phyloP scores from a whole-genome alignment of 2,797 vertebrate genomes.

The Periparus ater region DNA sequence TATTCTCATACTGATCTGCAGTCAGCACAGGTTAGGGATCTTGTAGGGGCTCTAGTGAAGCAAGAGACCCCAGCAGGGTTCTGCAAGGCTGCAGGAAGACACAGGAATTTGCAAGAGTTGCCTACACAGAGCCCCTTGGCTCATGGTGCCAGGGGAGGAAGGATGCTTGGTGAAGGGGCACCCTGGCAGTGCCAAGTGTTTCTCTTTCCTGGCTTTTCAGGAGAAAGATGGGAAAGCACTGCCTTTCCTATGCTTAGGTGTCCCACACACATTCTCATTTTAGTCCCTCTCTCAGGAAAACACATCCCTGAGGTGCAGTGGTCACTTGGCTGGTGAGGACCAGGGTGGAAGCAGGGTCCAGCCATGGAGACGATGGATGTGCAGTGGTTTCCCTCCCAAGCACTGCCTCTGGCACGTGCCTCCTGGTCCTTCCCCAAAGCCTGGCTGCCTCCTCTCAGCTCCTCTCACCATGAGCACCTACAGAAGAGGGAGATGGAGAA shows the following conservation, averaged over 20 bases:
- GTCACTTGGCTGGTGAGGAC: neutral
- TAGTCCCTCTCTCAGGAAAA: neutral
- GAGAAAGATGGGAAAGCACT: neutral
- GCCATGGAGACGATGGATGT: neutral
- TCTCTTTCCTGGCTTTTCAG: neutral
- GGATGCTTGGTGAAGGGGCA: neutral
- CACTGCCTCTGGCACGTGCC: neutral
- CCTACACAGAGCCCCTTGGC: neutral
- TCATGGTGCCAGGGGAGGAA: neutral
- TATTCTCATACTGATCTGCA: neutral
- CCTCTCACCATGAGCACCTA: neutral
- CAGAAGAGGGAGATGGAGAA: neutral
- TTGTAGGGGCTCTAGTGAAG: neutral
- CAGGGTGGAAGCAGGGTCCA: neutral
- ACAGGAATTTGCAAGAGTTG: neutral
- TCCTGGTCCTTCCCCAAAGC: neutral
- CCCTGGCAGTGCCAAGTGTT: neutral
- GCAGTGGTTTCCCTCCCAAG: neutral
- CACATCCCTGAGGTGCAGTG: rapidly evolving
- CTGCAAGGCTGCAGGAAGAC: neutral
- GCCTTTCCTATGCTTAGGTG: neutral
- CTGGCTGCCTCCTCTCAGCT: neutral
- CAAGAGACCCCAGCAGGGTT: neutral
- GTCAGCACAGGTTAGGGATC: neutral
- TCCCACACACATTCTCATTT: neutral